Evolutionary conservation across 2,113 vertebrate species (phyloP), one percentile per base, ranked within the genome.

Genomic region (Hydropotes inermis): DNA sequence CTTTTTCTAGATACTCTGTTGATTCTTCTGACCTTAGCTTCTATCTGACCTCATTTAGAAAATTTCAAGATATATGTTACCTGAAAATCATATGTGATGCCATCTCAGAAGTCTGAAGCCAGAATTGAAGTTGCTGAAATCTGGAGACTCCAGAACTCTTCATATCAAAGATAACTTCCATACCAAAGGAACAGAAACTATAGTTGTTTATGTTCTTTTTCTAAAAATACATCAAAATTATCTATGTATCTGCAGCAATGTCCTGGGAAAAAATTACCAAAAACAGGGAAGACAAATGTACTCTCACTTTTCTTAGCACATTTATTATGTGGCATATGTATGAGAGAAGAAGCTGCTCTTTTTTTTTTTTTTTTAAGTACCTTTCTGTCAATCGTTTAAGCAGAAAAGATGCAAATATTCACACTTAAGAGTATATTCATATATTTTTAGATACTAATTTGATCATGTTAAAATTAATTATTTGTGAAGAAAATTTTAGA

Each of bases 281-380:
- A 60, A 91, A 83, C 10, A 33, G 5, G 27, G 28, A 92, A 95
- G 30, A 78, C 1, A 93, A 97, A 89, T 82, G 11, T 58, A 64
- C 86, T 97, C 12, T 94, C 84, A 78, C 54, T 94, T 97, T 92
- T 70, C 30, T 82, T 95, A 92, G 89, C 79, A 92, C 3, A 1
- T 95, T 97, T 57, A 60, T 92, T 95, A 70, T 87, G 70, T 87
- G 81, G 30, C 61, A 94, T 96, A 89, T 95, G 30, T 78, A 87
- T 87, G 39, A 97, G 60, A 86, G 30, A 81, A 91, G 15, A 78
- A 91, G 81, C 4, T 39, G n/a, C 84, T 54, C 39, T 91, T 89
- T 50, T 67, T 95, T 19, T 86, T 64, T 91, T 86, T 67, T 67
- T 97, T 28, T 93, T 79, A 97, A 86, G 33, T 19, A 86, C 27